Base-by-base conservation (phyloP, 1,140 invertebrate genomes). In the Drosophila elegans region DNA sequence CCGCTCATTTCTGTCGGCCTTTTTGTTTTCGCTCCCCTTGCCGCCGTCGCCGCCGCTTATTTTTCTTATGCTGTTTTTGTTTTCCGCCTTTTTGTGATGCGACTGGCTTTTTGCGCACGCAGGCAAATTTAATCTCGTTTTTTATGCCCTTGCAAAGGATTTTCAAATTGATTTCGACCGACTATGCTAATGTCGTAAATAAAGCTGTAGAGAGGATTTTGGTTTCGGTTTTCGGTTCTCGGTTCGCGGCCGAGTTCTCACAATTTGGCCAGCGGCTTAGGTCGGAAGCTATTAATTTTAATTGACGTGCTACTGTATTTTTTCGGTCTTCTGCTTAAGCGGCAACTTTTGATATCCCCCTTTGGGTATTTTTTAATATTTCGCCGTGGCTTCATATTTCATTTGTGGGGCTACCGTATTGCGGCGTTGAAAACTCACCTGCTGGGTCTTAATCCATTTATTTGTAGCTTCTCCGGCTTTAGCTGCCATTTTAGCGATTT, bases 211-310 rank as follows among this genome's bases (percentile, higher is more conserved):
- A 74, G 69, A 54, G 46, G 48, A 44, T 32, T 38, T 54, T 34
- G 9, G 42, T 46, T 55, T 62, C 54, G 62, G 32, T 59, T 56
- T 57, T 21, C 63, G 13, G 16, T 1, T 21, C 16, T 42, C 27
- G 42, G 16, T 12, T 34, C 34, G 38, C 34, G 52, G 36, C 67
- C 64, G 51, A 57, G 27, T 69, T 69, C 64, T 54, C 51, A 71
- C 66, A 48, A 48, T 42, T 13, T 27, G 66, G 49, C 61, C 66
- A 68, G 55, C 53, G 71, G 60, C 75, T 83, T 83, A 88, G 78
- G 84, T 88, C 83, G 84, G 84, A 89, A 88, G 84, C 84, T 80
- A 89, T 88, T 89, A 78, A 89, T 89, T 88, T 88, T 88, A 88
- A 88, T 88, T 88, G 84, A 88, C 84, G 80, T 89, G 84, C 84